phyloP scores from a whole-genome alignment of 2,113 vertebrate genomes.

The Bagarius yarrelli region DNA sequence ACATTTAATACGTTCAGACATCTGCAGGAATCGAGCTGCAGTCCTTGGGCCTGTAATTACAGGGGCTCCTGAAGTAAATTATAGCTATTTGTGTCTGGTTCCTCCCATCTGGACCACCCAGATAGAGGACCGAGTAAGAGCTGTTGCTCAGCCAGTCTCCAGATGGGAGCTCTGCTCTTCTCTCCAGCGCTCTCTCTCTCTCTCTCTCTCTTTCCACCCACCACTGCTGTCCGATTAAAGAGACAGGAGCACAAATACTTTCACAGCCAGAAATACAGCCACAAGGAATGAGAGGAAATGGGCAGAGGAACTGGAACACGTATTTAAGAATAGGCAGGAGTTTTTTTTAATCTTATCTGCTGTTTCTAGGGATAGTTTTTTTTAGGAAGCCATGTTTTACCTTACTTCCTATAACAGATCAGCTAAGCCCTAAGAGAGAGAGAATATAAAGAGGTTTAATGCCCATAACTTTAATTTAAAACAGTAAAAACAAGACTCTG shows the following conservation, averaged over 20 bases:
- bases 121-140: conserved; percentile 62
- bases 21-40: conserved; percentile 78
- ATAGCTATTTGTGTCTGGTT: conserved; percentile 86
- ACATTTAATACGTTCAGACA: conserved; percentile 64
- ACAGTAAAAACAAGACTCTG: not conserved
- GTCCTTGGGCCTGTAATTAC: conserved; percentile 82
- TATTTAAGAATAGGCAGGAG: conserved; percentile 22
- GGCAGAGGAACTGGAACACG: conserved; percentile 8
- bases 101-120: conserved; percentile 86
- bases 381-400: conserved; percentile 6
- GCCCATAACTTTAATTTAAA: not conserved
- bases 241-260: conserved; percentile 70
- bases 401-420: not conserved
- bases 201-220: conserved; percentile 51
- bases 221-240: conserved; percentile 70
- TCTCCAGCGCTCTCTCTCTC: conserved; percentile 57
- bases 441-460: not conserved
- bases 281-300: conserved; percentile 20
- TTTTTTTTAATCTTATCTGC: not conserved
- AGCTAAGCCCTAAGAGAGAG: not conserved
- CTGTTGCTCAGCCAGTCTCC: conserved; percentile 58
- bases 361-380: conserved; percentile 9
- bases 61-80: conserved; percentile 83
- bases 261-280: conserved; percentile 35
- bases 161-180: conserved; percentile 62